Evolutionary conservation across 1,140 invertebrate genomes (phyloP).

Genomic region (Aphelenchoides besseyi): DNA sequence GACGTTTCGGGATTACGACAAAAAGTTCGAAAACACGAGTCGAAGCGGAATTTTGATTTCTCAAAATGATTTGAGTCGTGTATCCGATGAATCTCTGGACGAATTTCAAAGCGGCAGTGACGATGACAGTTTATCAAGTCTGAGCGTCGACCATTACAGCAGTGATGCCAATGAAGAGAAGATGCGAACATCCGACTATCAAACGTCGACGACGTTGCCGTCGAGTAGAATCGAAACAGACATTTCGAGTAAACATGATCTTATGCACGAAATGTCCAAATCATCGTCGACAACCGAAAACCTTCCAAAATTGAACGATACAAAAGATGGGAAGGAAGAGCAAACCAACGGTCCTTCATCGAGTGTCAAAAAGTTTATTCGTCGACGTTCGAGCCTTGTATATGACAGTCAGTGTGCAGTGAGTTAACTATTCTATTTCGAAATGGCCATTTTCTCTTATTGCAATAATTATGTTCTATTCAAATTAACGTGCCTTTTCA

Average conservation of each 20-base stretch:
- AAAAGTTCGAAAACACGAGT: constrained; percentile 3
- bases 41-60: not conserved
- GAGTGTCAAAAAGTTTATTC: not conserved
- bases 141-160: not conserved
- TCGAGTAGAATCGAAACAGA: too few relatives aligned
- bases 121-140: not conserved
- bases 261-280: not conserved
- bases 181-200: not conserved
- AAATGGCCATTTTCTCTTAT: not conserved
- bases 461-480: not conserved
- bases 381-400: not conserved
- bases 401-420: not conserved
- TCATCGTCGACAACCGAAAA: not conserved
- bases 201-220: not conserved
- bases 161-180: not conserved
- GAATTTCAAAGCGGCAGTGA: not conserved
- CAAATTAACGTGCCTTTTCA: not conserved
- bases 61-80: constrained; percentile 1
- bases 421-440: not conserved
- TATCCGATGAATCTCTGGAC: constrained; percentile 25
- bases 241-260: too few relatives aligned
- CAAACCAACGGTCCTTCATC: not conserved
- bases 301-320: not conserved
- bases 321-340: not conserved
- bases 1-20: constrained; percentile 3